Evolutionary conservation across 2,797 vertebrate genomes (phyloP), one percentile per base, ranked within the genome.

Genomic region (Hemitrygon akajei): DNA sequence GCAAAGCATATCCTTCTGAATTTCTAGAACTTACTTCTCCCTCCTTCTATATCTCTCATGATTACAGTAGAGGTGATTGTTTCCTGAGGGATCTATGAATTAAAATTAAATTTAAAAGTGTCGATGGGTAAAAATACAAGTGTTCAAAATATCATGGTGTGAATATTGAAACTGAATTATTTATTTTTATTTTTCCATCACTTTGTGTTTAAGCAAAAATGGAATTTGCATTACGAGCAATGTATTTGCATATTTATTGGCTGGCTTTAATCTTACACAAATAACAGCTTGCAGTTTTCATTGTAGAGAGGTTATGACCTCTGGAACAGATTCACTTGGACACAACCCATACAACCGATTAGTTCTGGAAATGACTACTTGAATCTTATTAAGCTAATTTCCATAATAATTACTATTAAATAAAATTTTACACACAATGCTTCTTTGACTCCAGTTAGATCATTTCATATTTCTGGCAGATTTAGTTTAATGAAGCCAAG

Each of bases 211-310:
- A 73, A 93, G 30, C 22, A 25, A 56, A 75, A 40, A 30, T 93
- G 91, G n/a, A 89, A 93, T 58, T 76, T 75, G 71, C 34, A 58
- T 75, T 30, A 16, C 66, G 14, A 81, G 93, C 3, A 93, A 94
- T 58, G 76, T 2, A 94, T 95, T 95, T 95, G 73, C 94, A 95
- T 95, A 95, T 94, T 94, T 93, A 95, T 95, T 95, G 93, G 0
- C 91, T 95, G 94, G 0, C 82, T 95, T 95, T 95, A 94, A 95
- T 95, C 94, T 95, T 18, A 11, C 9, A 0, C 14, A 94, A 95
- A 93, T 76, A 94, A 94, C 94, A 34, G 40, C 40, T 27, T 10
- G 34, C 47, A 6, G 56, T 73, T 93, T 75, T 5, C 27, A 47
- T 30, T 93, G 91, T 75, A 14, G 40, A 7, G 16, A 93, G 40